Base-by-base conservation (phyloP, 2,797 vertebrate genomes). In the Leucoraja ocellata region DNA sequence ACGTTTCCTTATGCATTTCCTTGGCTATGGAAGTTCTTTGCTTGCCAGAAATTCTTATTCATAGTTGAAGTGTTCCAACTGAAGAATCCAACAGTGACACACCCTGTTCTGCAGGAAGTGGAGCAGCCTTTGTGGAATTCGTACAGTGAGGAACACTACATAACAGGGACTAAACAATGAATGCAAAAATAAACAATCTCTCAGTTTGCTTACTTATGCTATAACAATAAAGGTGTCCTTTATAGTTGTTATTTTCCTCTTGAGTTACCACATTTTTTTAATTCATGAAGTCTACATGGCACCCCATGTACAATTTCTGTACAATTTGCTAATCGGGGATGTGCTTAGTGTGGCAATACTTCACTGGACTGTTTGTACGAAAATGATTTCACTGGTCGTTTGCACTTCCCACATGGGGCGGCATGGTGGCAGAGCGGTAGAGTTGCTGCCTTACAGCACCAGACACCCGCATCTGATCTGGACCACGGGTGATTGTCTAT, bases 161-260 rank as follows among this genome's bases (percentile, higher is more conserved):
- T 46, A 74, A 46, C 90, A 25, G 8, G 65, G 25, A 18, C 68
- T 73, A 73, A 86, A 86, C 58, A 88, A 91, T 91, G 86, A 68
- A 25, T 90, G 86, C 86, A 90, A 90, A 90, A 65, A 68, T 90
- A 90, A 90, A 90, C 32, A 90, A 58, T 63, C 61, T 88, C 63
- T 23, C 25, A 23, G 65, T 36, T 73, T 16, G 16, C 68, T 21
- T 36, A 68, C 18, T 46, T 36, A 68, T 58, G 32, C 39, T n/a
- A 36, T 10, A 71, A 73, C 46, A 39, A 91, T 46, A 73, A 73
- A 71, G 63, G 84, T 73, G 16, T 91, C 23, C 18, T 28, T 73
- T 91, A 39, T 39, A 36, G 2, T 3, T 39, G 21, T 91, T 68
- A 46, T 21, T 73, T 73, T 73, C 36, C 32, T 68, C 88, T 73